Conservation (phyloP, 2,888 invertebrate species). For the Lepidonotus clava region DNA sequence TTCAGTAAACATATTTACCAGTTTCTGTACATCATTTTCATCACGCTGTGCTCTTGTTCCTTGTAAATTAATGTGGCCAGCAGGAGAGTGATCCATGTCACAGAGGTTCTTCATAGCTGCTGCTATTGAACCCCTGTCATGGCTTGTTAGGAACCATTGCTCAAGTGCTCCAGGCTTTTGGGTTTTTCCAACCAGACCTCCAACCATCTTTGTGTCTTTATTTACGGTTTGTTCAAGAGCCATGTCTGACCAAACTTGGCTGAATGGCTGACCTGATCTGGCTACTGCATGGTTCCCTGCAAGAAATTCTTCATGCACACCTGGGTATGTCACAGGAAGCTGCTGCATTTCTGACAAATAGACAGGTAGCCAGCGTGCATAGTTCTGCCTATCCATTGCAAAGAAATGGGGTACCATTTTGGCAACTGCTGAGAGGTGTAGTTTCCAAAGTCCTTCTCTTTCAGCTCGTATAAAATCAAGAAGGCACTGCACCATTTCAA, state of each 20-base stretch:
- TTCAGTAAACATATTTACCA: no score
- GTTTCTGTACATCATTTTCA: no score
- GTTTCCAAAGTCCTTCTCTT: background rate
- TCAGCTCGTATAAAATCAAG: background rate
- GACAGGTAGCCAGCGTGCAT: background rate
- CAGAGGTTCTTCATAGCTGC: no score
- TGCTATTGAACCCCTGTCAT: no score
- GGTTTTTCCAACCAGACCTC: no score
- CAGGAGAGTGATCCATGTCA: no score
- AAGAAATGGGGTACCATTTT: background rate
- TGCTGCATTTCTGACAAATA: background rate
- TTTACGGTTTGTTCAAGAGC: constrained; percentile 16
- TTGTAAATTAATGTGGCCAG: no score
- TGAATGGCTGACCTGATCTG: background rate
- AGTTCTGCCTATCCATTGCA: background rate
- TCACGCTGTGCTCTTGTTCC: no score
- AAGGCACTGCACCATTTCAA: background rate
- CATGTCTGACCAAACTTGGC: background rate
- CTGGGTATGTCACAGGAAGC: background rate
- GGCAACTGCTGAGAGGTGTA: background rate
- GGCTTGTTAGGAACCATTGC: no score
- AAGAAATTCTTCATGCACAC: background rate
- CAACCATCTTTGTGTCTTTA: no score
- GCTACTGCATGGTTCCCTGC: background rate
- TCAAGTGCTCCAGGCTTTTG: no score